Base-by-base conservation (phyloP, 2,888 invertebrate species). In the Drosophila meridionalis region DNA sequence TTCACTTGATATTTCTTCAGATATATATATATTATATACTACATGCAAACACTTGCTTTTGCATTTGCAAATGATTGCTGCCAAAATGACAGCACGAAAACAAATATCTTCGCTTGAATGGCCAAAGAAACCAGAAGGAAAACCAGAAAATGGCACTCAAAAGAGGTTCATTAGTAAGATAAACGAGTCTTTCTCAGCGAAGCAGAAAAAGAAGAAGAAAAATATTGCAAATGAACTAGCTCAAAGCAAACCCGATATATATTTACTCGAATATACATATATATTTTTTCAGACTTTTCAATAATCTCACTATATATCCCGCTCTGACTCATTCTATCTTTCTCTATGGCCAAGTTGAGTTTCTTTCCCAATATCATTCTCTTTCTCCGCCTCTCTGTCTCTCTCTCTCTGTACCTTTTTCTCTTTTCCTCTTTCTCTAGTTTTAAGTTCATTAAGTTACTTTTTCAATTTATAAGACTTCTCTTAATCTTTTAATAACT, bases 121-220 rank as follows among this genome's bases (percentile, higher is more conserved):
- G 67, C 42, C 38, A 42, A 34, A 30, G 45, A 20, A 28, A 3
- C 9, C 34, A 34, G 34, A 34, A 4, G 12, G 38, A 36, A 42
- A 45, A 67, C 28, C 68, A 43, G 14, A 42, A 68, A 57, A 4
- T 32, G 56, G 36, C 50, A 52, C 42, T 52, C 36, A 20, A 45
- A 52, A 28, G 28, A 6, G 50, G 30, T 58, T 57, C 69, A 58
- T 69, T 69, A 69, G 34, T 43, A 45, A 58, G 38, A 69, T 58
- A 69, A 68, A 68, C 56, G 69, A 68, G 68, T n/a, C 8, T 47
- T 42, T 26, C 34, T 11, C 34, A 45, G 45, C 3, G 34, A 34
- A 11, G 4, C 8, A 12, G 28, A 56, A 40, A 0, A 50, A 4
- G 20, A 2, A 48, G 12, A 12, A 3, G 34, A 12, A 12, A 12